These are phyloP conservation scores for Cynoglossus semilaevis DNA, from an alignment of 2,113 vertebrate genomes.

Conservation along the genomic window DNA sequence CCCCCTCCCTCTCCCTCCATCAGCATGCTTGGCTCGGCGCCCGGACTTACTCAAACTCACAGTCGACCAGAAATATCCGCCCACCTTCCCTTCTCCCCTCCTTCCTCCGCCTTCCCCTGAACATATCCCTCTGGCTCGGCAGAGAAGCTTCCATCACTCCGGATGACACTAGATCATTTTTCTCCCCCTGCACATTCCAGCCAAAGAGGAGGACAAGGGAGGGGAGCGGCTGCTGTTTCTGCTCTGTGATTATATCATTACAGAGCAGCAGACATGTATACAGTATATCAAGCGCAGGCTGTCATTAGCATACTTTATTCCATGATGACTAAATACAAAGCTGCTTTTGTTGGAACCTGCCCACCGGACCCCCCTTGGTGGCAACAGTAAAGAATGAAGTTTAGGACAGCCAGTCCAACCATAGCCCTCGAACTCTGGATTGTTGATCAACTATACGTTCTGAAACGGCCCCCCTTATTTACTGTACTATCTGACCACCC, in stretches of 20 bases:
- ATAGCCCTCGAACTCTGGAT: conserved; percentile 7
- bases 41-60: conserved; percentile 83
- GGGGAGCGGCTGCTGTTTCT: conserved; percentile 71
- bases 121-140: conserved; percentile 81
- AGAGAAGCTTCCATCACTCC: conserved; percentile 85
- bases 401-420: conserved; percentile 12
- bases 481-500: conserved; percentile 44
- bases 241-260: conserved; percentile 87
- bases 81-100: conserved; percentile 6
- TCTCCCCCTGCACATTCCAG: conserved; percentile 70
- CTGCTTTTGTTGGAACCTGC: conserved; percentile 48
- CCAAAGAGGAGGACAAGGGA: conserved; percentile 57
- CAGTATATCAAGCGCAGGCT: conserved; percentile 80
- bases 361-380: conserved; percentile 35
- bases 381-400: conserved; percentile 29
- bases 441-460: conserved; percentile 57
- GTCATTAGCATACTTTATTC: conserved; percentile 84
- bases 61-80: conserved; percentile 75
- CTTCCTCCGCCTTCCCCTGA: conserved; percentile 50
- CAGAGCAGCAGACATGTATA: conserved; percentile 87
- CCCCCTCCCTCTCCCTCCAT: conserved; percentile 61
- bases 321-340: conserved; percentile 54
- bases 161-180: conserved; percentile 84
- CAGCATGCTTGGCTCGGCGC: conserved; percentile 83
- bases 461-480: conserved; percentile 47